Evolutionary conservation across 2,113 vertebrate genomes (phyloP).

Genomic region (Picathartes gymnocephalus): DNA sequence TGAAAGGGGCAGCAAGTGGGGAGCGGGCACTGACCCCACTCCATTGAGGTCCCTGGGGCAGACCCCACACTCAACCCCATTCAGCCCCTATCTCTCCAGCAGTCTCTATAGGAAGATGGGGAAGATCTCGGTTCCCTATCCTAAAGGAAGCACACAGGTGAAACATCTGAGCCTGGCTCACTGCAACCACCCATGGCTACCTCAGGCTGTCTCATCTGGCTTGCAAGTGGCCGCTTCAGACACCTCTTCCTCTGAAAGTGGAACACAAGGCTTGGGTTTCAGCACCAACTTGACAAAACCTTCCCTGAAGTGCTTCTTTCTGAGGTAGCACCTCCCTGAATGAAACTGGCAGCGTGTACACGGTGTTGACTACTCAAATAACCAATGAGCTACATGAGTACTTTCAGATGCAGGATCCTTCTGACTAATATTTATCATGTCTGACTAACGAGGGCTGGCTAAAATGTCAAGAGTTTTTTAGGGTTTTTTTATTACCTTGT

Average conservation of each 20-base stretch:
- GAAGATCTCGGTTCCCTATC: neutral
- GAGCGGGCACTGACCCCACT: neutral
- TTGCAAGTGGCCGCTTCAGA: neutral
- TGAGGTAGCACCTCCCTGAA: neutral
- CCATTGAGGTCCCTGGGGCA: neutral
- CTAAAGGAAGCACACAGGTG: neutral
- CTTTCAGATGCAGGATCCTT: neutral
- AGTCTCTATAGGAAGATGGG: neutral
- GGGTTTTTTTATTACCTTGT: neutral
- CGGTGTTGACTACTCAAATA: neutral
- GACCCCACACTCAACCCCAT: neutral
- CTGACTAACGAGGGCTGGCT: neutral
- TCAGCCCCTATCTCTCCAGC: neutral
- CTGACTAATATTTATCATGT: neutral
- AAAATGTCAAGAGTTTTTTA: neutral
- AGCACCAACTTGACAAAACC: neutral
- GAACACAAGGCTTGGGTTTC: neutral
- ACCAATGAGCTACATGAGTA: neutral
- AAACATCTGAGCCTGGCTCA: neutral
- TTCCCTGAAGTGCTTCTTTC: neutral
- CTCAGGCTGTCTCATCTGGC: neutral
- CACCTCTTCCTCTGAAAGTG: neutral
- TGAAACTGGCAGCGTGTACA: neutral
- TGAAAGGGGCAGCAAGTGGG: rapidly evolving
- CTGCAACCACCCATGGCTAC: neutral